phyloP scores from a whole-genome alignment of 2,888 invertebrate genomes.

The Cephus spinipes region DNA sequence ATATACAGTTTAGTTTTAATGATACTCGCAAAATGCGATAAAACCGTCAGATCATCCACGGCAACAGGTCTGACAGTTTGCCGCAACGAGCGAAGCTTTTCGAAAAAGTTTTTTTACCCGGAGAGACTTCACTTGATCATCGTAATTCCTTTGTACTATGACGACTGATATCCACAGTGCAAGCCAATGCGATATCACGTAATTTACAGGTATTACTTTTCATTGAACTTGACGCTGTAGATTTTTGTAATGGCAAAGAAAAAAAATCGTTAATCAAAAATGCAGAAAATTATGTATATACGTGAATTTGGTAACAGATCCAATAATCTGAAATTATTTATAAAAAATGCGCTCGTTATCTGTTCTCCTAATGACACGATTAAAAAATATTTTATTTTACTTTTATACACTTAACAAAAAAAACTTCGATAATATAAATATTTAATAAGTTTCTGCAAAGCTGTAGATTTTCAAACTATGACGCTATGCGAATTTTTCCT shows the following conservation, averaged over 20 bases:
- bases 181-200: slow-evolving; percentile 49
- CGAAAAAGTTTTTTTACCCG: slow-evolving; percentile 1
- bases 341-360: neutral
- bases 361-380: neutral
- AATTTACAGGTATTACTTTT: slow-evolving; percentile 38
- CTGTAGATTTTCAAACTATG: slow-evolving; percentile 23
- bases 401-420: neutral
- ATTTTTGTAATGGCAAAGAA: neutral
- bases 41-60: neutral
- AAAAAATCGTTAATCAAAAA: neutral
- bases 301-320: neutral
- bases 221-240: neutral
- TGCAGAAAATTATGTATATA: neutral
- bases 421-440: neutral
- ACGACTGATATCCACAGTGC: slow-evolving; percentile 37
- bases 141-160: slow-evolving; percentile 31
- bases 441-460: neutral
- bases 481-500: slow-evolving; percentile 28
- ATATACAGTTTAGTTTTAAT: neutral
- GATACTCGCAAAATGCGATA: neutral
- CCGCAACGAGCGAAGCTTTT: neutral
- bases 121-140: neutral
- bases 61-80: neutral
- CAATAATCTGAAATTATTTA: neutral
- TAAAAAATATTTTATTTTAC: neutral